Base-by-base conservation (phyloP, 2,113 vertebrate species). In the Hyperopisus bebe region DNA sequence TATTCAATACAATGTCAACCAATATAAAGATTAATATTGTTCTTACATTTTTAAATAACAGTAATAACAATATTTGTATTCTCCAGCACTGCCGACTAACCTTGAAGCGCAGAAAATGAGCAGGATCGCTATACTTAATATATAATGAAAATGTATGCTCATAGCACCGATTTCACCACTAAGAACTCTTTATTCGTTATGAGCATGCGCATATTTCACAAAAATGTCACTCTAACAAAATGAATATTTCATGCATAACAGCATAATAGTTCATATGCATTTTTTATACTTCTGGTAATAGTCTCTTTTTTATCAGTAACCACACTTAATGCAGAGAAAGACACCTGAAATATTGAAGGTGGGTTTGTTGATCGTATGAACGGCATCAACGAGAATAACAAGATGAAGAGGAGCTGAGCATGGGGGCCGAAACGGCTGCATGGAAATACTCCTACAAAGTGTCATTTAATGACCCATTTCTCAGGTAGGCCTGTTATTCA, bases 1-100 rank as follows among this genome's bases (percentile, higher is more conserved):
- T 39, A 77, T 35, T 77, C 35, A 39, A 39, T 39, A 77, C 70
- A 35, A 13, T 77, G 8, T 80, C 44, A 48, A 48, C 44, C 82
- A 85, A 11, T 48, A 85, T 85, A 27, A 85, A 48, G 42, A 48
- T 48, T 47, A 21, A 48, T 48, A 85, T 48, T 85, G 10, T 80
- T 80, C 39, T 80, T 44, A 77, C 46, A 31, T 88, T 70, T 58
- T 88, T 35, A 50, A 88, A 77, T 66, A 66, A 77, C 35, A 88
- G 31, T 48, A 15, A 50, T 88, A 42, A 80, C 31, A 80, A 80
- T 80, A 80, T 80, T 80, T 39, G 74, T 80, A 42, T 80, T 80
- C 74, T 50, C 5, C 35, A 24, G 31, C 39, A 42, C 87, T 88
- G 35, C 35, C 0, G 35, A 31, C 55, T 24, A 21, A 85, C 48